Evolutionary conservation across 2,113 vertebrate species (phyloP).

Genomic region (Sitta europaea): DNA sequence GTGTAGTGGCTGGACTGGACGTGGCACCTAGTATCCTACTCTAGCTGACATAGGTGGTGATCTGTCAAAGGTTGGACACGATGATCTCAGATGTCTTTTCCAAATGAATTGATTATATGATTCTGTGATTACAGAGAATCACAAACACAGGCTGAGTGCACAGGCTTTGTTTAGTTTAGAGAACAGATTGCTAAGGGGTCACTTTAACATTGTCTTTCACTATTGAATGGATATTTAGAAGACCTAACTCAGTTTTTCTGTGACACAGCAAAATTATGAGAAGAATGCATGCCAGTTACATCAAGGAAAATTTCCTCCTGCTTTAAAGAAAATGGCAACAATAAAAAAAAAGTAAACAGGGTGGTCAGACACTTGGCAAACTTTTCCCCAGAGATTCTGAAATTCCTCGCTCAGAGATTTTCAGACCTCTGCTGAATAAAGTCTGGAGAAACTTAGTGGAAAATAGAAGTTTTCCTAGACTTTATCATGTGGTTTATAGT

Average conservation of each 20-base stretch:
- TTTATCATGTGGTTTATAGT: not conserved
- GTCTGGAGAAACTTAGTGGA: not conserved
- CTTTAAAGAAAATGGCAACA: not conserved
- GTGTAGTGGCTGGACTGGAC: not conserved
- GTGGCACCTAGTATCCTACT: not conserved
- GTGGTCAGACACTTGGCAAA: not conserved
- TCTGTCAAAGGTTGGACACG: not conserved
- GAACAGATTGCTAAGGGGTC: not conserved
- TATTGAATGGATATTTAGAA: not conserved
- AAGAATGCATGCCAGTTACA: not conserved
- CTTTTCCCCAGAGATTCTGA: not conserved
- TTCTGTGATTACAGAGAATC: not conserved
- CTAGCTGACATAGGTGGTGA: not conserved
- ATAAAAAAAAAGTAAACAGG: not conserved
- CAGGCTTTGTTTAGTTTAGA: not conserved
- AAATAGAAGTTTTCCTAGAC: not conserved
- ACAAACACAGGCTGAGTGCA: not conserved
- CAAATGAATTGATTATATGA: not conserved
- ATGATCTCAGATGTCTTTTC: not conserved
- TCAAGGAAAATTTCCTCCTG: not conserved
- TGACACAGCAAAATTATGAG: not conserved
- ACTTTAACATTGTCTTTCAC: not conserved
- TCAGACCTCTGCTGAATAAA: not conserved
- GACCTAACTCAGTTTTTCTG: not conserved
- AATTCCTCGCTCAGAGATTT: not conserved